These are phyloP conservation scores for Platynereis dumerilii DNA, from an alignment of 2,888 invertebrate species.

Conservation along the genomic window DNA sequence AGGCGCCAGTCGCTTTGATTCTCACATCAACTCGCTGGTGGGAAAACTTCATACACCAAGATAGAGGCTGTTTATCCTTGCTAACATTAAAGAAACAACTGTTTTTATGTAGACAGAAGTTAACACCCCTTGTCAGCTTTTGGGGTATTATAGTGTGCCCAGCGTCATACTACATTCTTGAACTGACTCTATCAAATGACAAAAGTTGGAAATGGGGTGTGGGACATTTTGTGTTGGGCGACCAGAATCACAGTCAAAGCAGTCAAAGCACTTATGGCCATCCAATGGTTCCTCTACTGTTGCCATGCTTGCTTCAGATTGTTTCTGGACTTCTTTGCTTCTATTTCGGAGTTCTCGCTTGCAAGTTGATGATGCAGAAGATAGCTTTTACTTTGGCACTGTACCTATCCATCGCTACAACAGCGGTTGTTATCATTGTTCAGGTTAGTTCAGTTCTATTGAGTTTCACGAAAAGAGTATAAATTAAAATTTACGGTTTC, in stretches of 20 bases:
- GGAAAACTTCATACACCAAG: conserved; percentile 75
- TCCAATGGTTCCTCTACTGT: too few relatives aligned
- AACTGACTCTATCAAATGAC: background rate
- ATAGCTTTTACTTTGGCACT: conserved; percentile 65
- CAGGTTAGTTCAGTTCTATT: too few relatives aligned
- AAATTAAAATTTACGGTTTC: too few relatives aligned
- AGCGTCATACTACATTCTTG: conserved; percentile 44
- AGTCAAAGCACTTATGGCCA: too few relatives aligned
- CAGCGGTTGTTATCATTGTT: conserved; percentile 43
- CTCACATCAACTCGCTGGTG: conserved; percentile 82
- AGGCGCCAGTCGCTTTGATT: conserved; percentile 70
- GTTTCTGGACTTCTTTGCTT: conserved; percentile 62
- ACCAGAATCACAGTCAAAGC: too few relatives aligned
- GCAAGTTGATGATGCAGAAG: conserved; percentile 66
- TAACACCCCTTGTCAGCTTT: conserved; percentile 45
- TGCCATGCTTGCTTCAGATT: conserved; percentile 5
- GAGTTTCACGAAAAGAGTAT: too few relatives aligned
- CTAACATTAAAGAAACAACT: conserved; percentile 34
- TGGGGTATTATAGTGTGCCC: conserved; percentile 50
- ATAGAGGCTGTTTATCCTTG: conserved; percentile 21
- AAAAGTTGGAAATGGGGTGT: too few relatives aligned
- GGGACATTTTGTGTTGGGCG: too few relatives aligned
- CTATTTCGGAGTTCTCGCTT: conserved; percentile 66
- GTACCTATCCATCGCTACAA: conserved; percentile 60
- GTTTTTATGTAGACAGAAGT: conserved; percentile 45